Percentiles rank a stretch among this genome's conserved stretches.
Conservation (phyloP, 2,888 invertebrate species). For the Ophonus ardosiacus region DNA sequence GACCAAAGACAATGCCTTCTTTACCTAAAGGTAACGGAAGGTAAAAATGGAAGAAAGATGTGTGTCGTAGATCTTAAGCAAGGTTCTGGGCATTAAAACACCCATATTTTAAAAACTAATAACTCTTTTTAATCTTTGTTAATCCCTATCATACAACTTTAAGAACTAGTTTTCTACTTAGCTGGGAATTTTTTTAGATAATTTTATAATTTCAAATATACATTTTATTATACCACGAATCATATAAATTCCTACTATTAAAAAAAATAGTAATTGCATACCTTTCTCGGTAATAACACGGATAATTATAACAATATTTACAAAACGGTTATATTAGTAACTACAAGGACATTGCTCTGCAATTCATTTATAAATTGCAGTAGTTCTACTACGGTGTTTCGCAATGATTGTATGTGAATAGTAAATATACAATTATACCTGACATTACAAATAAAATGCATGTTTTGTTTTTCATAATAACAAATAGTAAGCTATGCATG, state of each 20-base stretch:
- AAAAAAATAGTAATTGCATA: neutral
- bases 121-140: no score
- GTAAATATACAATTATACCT: constrained; percentile 33
- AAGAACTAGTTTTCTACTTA: no score
- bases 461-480: constrained; percentile 40
- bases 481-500: constrained; percentile 8
- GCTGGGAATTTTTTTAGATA: no score
- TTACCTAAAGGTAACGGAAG: no score
- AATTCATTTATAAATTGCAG: constrained; percentile 41
- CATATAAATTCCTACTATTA: neutral
- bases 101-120: no score
- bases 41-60: no score
- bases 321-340: constrained; percentile 1
- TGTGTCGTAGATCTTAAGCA: no score
- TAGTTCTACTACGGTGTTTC: constrained; percentile 26
- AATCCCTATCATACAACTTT: no score
- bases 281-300: neutral
- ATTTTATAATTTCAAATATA: neutral
- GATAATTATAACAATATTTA: constrained; percentile 18
- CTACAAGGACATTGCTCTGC: constrained; percentile 25
- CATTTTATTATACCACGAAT: neutral
- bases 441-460: constrained; percentile 40
- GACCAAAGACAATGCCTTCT: no score
- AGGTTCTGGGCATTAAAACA: no score
- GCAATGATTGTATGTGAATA: constrained; percentile 25